Conservation (phyloP, 2,888 invertebrate species). For the Encarsia formosa region DNA sequence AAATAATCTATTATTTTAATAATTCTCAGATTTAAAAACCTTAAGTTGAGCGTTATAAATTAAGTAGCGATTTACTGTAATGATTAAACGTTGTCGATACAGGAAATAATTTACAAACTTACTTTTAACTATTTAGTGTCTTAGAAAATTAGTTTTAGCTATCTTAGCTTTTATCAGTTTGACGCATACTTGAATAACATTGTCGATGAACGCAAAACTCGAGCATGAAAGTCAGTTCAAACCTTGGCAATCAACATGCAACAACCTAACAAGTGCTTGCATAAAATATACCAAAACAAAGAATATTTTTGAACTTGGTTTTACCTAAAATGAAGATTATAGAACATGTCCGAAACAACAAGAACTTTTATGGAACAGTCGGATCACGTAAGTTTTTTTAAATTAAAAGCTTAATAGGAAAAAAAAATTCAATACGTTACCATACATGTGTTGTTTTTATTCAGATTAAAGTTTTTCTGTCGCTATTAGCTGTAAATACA, state of each 20-base stretch:
- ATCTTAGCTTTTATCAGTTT: constrained; percentile 13
- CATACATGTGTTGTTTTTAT: no score
- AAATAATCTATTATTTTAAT: no score
- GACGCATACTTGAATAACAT: constrained; percentile 9
- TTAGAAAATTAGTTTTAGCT: constrained; percentile 12
- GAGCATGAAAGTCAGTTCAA: constrained; percentile 9
- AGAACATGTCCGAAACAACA: not conserved
- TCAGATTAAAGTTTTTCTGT: no score
- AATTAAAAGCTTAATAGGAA: no score
- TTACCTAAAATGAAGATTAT: constrained; percentile 3
- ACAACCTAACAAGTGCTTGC: not conserved
- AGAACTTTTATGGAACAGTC: constrained; percentile 21
- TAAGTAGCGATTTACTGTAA: no score
- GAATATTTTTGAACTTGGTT: not conserved
- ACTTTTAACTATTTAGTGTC: not conserved
- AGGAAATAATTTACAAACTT: not conserved
- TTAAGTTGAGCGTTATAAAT: no score
- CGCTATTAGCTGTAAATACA: no score
- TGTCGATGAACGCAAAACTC: constrained; percentile 7
- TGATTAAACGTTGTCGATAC: not conserved
- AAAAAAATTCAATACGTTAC: no score
- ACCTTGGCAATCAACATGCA: constrained; percentile 14
- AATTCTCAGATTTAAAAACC: no score
- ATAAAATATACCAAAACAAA: not conserved
- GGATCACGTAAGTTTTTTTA: constrained; percentile 26